Percentiles rank a stretch among this genome's conserved stretches.
These are phyloP conservation scores for Strigamia maritima DNA, from an alignment of 2,888 invertebrate species.

Conservation along the genomic window DNA sequence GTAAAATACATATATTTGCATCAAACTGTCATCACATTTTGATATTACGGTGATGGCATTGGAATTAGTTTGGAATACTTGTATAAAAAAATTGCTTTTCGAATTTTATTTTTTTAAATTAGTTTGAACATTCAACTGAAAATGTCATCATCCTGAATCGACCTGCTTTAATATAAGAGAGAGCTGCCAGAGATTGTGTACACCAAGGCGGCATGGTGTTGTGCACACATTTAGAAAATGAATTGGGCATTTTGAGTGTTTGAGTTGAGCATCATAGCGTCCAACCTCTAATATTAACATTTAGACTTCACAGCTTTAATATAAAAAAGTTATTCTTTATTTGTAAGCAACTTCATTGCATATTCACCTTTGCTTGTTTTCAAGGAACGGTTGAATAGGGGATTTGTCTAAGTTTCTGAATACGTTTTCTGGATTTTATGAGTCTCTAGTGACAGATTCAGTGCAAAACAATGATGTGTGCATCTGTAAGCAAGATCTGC, in stretches of 20 bases:
- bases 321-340: no score
- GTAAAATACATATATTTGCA: background rate
- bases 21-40: background rate
- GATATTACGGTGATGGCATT: background rate
- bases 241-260: background rate
- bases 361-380: background rate
- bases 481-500: background rate
- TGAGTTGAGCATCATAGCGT: background rate
- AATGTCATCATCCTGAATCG: background rate
- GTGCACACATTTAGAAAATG: conserved; percentile 3
- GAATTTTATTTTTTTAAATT: background rate
- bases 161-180: background rate
- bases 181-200: background rate
- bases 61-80: background rate
- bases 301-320: background rate
- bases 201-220: background rate
- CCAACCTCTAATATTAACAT: background rate
- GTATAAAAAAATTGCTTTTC: no score
- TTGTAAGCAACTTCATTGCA: background rate
- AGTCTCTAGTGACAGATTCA: background rate
- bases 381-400: background rate
- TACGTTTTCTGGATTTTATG: background rate
- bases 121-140: background rate
- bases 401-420: conserved; percentile 3
- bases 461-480: background rate